Base-by-base conservation (phyloP, 2,888 invertebrate species). In the Troides helena region DNA sequence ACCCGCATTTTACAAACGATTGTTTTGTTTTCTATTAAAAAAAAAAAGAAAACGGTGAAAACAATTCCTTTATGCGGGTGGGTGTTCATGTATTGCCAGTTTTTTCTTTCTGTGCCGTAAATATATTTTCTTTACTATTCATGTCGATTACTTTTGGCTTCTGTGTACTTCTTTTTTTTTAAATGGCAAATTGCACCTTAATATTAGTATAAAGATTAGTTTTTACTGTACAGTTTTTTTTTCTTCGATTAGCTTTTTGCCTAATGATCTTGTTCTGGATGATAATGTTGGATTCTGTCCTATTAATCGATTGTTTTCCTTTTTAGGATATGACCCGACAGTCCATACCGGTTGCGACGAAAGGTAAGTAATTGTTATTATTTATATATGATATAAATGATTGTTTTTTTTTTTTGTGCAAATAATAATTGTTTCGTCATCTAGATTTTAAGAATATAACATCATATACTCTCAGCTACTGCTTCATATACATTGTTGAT, bases 301-400 rank as follows among this genome's bases (percentile, higher is more conserved):
- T 71, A 71, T 76, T 86, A 81, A 86, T 81, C n/a, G 73, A 61
- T 72, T 74, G 59, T 72, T 85, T 88, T 88, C 85, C 85, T 82
- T 80, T 90, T 81, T 90, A 93, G 93, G 93, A 93, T 77, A 93
- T 93, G 93, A 93, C 93, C 83, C 88, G 93, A 78, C 93, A 93
- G 82, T 93, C 93, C 68, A 93, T 93, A 74, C 93, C 93, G 67
- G 93, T 93, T 80, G 92, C 93, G 74, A 91, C 90, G 61, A 93
- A 92, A 89, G 90, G 93, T 93, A 77, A 39, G 39, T 39, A 39
- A 39, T 39, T 39, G 39, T 30, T 46, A 23, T 62, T 23, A 46
- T 43, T 46, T 62, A 17, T 23, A n/a, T 8, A 25, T 58, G n/a
- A 58, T 58, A 21, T 18, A 1, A 3, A 53, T n/a, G 10, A 53